phyloP scores from a whole-genome alignment of 2,888 invertebrate genomes.

The Aphidoletes aphidimyza region DNA sequence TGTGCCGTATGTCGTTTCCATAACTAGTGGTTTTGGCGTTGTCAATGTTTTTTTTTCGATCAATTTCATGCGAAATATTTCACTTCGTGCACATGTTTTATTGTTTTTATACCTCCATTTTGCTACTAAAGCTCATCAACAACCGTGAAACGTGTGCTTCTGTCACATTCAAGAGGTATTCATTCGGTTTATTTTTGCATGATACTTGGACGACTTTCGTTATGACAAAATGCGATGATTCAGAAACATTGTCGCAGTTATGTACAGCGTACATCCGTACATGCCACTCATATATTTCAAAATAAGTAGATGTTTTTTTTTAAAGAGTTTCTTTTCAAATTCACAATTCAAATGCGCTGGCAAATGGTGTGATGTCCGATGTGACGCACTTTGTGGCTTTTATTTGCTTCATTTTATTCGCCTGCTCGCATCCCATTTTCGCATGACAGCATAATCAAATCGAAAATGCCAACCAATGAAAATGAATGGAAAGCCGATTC shows the following conservation, averaged over 20 bases:
- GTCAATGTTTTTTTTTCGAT: not conserved
- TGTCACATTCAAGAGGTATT: slow-evolving; percentile 17
- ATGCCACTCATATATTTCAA: too few species aligned
- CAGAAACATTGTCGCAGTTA: not conserved
- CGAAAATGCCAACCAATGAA: not conserved
- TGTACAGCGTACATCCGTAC: too few species aligned
- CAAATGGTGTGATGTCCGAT: not conserved
- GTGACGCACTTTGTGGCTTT: too few species aligned
- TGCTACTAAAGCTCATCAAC: not conserved
- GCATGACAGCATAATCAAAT: not conserved
- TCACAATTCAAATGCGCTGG: too few species aligned
- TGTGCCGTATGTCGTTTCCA: not conserved
- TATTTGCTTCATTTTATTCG: not conserved
- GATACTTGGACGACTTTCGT: not conserved
- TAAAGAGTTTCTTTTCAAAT: too few species aligned
- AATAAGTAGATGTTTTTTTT: too few species aligned
- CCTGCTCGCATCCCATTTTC: not conserved
- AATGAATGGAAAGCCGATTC: not conserved
- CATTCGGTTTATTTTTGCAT: not conserved
- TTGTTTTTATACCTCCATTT: not conserved
- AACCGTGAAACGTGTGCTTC: not conserved
- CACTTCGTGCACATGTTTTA: not conserved
- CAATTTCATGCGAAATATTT: not conserved
- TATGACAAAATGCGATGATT: too few species aligned
- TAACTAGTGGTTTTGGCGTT: not conserved